Evolutionary conservation across 2,888 invertebrate species (phyloP), one percentile per base, ranked within the genome.

Genomic region (Clanis bilineata): DNA sequence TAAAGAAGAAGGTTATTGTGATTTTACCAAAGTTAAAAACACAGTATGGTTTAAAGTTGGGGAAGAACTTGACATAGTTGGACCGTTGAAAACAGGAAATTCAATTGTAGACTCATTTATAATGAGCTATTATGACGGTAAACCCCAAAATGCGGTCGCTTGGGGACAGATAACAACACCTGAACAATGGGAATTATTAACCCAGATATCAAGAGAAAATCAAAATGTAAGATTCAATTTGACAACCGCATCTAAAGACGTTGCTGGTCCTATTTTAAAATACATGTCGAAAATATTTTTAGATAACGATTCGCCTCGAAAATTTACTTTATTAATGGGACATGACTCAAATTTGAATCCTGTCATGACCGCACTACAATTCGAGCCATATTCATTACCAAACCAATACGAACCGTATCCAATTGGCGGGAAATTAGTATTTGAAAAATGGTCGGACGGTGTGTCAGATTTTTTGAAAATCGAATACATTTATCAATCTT

Each of bases 381-480:
- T 51, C 1, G 6, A 51, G 18, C 51, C 51, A 10, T 51, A 32
- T 61, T 63, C 59, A 10, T 66, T 88, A 18, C 71, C 76, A 15
- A 73, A 77, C 41, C 86, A 87, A 57, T 72, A 73, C 25, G 90
- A 90, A 64, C 71, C 69, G 4, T 82, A 78, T 0, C 90, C 90
- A 0, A 77, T 90, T 32, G 90, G 90, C 3, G 84, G 86, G 1
- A 90, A 88, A 73, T 28, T 90, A 1, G 73, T 89, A 1, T 89
- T 89, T 59, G 84, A 90, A 69, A 89, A 83, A 68, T 89, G 85
- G 85, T 67, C 73, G 1, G 78, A 85, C 36, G 66, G 72, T 0
- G 58, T 25, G 0, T 69, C 78, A 5, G 62, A 68, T n/a, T 71
- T 76, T 65, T 66, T 88, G 22, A 87, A 86, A 79, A 69, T 86